phyloP scores from a whole-genome alignment of 1,140 invertebrate genomes.

The Pogonus chalceus region DNA sequence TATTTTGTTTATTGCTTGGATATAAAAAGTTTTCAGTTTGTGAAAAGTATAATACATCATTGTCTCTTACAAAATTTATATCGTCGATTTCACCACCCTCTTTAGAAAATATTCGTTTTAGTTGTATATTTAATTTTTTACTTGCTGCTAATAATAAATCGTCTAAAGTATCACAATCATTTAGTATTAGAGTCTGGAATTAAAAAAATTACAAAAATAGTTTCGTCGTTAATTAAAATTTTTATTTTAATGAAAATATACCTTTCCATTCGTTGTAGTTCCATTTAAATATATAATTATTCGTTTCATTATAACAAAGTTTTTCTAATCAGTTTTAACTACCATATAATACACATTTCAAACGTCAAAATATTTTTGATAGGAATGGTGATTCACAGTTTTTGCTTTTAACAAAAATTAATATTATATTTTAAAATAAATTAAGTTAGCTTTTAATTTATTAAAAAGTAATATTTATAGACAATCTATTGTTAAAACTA shows the following conservation, averaged over 20 bases:
- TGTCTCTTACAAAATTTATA: conserved; percentile 30
- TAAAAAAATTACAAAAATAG: conserved; percentile 3
- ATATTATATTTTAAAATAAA: no score
- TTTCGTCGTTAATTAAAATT: background rate
- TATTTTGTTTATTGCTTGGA: conserved; percentile 14
- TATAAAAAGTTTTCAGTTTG: conserved; percentile 26
- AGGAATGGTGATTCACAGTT: no score
- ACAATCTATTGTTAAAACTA: no score
- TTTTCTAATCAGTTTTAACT: background rate
- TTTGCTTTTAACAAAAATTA: no score
- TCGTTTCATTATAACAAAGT: conserved; percentile 15
- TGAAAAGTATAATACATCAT: conserved; percentile 32
- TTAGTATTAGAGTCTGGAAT: conserved; percentile 8
- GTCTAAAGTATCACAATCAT: conserved; percentile 22
- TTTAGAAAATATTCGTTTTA: conserved; percentile 25
- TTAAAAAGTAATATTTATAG: no score
- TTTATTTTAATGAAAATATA: conserved; percentile 9
- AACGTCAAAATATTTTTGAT: background rate
- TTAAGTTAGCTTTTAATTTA: no score
- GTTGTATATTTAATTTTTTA: conserved; percentile 21
- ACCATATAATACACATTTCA: background rate
- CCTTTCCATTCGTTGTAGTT: conserved; percentile 19
- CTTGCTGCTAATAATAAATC: conserved; percentile 19
- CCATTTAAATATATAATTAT: conserved; percentile 25
- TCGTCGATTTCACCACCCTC: conserved; percentile 33